phyloP scores from a whole-genome alignment of 2,113 vertebrate genomes.

The Protobothrops mucrosquamatus region DNA sequence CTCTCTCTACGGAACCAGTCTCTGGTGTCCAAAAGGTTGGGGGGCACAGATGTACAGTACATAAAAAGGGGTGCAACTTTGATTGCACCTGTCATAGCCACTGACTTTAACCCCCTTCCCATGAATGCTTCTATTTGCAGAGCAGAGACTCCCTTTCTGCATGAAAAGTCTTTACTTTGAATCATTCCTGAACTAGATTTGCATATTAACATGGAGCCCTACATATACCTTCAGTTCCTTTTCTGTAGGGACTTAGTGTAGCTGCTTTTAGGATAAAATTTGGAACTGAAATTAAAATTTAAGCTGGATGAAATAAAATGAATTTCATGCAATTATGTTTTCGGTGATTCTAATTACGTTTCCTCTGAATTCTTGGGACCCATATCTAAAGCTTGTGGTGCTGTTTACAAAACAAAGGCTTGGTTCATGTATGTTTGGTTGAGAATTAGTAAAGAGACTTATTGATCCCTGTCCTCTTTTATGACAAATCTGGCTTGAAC shows the following conservation, averaged over 20 bases:
- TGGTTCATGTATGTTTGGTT: not conserved
- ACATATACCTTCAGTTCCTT: not conserved
- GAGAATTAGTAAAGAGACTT: not conserved
- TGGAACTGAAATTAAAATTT: not conserved
- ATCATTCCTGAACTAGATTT: not conserved
- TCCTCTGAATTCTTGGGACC: not conserved
- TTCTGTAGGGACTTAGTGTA: not conserved
- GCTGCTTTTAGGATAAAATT: not conserved
- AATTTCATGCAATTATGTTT: not conserved
- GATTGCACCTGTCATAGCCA: not conserved
- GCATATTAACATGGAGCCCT: not conserved
- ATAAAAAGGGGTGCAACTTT: not conserved
- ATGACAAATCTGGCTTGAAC: not conserved
- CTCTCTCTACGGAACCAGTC: no score
- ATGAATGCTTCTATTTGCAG: not conserved
- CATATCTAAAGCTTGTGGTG: not conserved
- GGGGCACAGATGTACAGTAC: not conserved
- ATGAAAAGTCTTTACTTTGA: not conserved
- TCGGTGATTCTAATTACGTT: not conserved
- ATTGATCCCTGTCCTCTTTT: not conserved
- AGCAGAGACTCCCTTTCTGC: not conserved
- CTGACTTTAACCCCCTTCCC: not conserved
- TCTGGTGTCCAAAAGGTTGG: no score
- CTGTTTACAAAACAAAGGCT: not conserved
- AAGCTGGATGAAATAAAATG: not conserved